phyloP scores from a whole-genome alignment of 2,797 vertebrate genomes.

The Hafferia zeledoni region DNA sequence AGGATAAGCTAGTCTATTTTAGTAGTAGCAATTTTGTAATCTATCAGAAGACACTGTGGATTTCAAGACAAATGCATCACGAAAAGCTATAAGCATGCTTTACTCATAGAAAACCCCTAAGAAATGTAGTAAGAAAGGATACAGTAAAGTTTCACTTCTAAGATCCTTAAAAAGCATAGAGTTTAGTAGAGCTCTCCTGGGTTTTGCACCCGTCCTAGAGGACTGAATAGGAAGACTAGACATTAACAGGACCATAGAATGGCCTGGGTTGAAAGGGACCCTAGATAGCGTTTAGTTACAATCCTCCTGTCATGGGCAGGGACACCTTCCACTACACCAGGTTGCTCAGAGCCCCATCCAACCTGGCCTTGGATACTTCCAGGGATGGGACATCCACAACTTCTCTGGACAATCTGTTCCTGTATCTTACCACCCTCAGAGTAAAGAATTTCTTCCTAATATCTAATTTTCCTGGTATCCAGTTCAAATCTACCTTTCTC shows the following conservation, averaged over 20 bases:
- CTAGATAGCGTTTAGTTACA: background rate
- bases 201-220: background rate
- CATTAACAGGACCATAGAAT: background rate
- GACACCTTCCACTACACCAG: background rate
- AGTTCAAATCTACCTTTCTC: background rate
- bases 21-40: background rate
- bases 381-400: background rate
- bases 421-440: background rate
- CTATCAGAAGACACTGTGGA: background rate
- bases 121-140: background rate
- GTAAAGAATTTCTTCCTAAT: background rate
- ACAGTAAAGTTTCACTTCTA: background rate
- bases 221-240: background rate
- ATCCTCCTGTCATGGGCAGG: background rate
- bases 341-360: background rate
- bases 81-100: background rate
- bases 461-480: background rate
- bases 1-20: background rate
- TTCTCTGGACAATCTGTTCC: accelerated
- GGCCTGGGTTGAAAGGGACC: background rate
- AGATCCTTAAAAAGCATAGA: accelerated
- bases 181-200: background rate
- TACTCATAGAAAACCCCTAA: background rate
- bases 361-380: background rate
- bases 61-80: background rate